Evolutionary conservation across 2,888 invertebrate genomes (phyloP).

Genomic region (Plagodis dolabraria): DNA sequence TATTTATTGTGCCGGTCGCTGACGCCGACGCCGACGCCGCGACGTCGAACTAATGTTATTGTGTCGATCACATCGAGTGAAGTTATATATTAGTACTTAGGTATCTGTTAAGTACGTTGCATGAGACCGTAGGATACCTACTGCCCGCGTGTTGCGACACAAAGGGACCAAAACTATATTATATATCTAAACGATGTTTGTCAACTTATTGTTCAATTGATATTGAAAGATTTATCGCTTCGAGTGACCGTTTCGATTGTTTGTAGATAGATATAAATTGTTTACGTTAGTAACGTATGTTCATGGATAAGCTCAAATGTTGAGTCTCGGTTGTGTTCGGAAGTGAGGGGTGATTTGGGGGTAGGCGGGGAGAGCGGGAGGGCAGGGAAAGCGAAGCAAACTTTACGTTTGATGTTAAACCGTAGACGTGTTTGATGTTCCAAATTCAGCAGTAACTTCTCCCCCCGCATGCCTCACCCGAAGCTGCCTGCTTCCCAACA

Average conservation of each 20-base stretch:
- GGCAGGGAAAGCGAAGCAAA: slow-evolving; percentile 1
- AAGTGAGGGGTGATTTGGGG: slow-evolving; percentile 10
- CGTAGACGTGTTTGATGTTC: slow-evolving; percentile 6
- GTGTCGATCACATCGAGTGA: slow-evolving; percentile 65
- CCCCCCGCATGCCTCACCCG: slow-evolving; percentile 5
- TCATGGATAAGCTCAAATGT: slow-evolving; percentile 68
- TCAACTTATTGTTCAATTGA: slow-evolving; percentile 61
- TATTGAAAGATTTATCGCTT: slow-evolving; percentile 74
- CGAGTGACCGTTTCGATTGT: slow-evolving; percentile 71
- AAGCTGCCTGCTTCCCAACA: slow-evolving; percentile 21
- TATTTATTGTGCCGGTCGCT: slow-evolving; percentile 37
- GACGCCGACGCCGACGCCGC: slow-evolving; percentile 25
- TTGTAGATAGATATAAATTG: slow-evolving; percentile 71
- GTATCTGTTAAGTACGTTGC: slow-evolving; percentile 34
- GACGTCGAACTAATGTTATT: slow-evolving; percentile 65
- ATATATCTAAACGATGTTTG: slow-evolving; percentile 52
- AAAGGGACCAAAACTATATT: slow-evolving; percentile 75
- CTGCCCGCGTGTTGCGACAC: slow-evolving; percentile 48
- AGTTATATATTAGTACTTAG: slow-evolving; percentile 54
- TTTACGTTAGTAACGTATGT: slow-evolving; percentile 50
- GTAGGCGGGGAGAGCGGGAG: slow-evolving; percentile 10
- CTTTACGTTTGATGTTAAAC: slow-evolving; percentile 15
- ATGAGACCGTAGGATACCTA: slow-evolving; percentile 28
- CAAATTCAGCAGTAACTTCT: neutral
- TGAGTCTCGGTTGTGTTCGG: slow-evolving; percentile 37